Evolutionary conservation across 2,113 vertebrate genomes (phyloP), one percentile per base, ranked within the genome.

Genomic region (Vulpes lagopus): DNA sequence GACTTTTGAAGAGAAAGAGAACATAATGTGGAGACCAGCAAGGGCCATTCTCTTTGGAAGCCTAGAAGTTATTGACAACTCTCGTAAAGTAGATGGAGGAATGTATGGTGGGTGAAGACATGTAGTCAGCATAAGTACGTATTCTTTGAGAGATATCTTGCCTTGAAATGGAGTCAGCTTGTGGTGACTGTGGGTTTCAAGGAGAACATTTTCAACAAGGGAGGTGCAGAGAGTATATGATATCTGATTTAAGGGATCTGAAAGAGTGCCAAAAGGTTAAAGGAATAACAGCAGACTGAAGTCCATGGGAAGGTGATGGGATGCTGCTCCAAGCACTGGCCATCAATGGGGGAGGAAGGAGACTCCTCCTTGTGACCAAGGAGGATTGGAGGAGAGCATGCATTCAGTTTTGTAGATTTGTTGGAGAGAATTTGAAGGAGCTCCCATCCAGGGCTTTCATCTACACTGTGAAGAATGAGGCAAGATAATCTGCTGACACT

Each of bases 251-350:
- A 19, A 55, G 67, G 4, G 11, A 49, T 76, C 5, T 2, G 55
- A 35, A 8, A 32, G 9, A 17, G 11, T 30, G 9, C 4, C 0
- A 30, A 16, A 57, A 53, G 10, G 22, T 0, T 23, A 25, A 64
- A 67, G 15, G 2, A 87, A 55, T 35, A n/a, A 65, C 2, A 32
- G 10, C 11, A 10, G 51, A 62, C 2, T 3, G 17, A 57, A 23
- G 53, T 95, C 17, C 16, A 9, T 38, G 22, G 20, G 1, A 51
- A 17, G 35, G 16, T 55, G 5, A 5, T 65, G 4, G 23, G 38
- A 11, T 32, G 30, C 22, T 30, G 43, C 5, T 30, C 0, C 1
- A 67, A 67, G 5, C 8, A 32, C 15, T 27, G 32, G 11, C 14
- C 57, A 43, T 90, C 57, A 17, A 16, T 81, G 73, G 25, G 65